Evolutionary conservation across 1,140 invertebrate species (phyloP).

Genomic region (Ectropis grisescens): DNA sequence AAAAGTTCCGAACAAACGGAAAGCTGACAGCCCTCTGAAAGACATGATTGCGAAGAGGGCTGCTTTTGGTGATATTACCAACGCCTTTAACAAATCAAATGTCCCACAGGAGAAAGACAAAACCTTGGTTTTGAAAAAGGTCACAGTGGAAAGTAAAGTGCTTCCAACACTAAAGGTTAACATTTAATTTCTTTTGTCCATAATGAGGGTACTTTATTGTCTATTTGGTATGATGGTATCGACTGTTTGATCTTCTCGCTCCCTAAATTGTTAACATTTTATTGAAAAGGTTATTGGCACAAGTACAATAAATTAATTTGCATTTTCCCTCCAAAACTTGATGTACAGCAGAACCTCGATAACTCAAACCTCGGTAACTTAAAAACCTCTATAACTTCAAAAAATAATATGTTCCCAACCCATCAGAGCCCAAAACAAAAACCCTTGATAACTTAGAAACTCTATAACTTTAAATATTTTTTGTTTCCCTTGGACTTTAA

Average conservation of each 20-base stretch:
- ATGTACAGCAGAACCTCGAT: too few relatives aligned
- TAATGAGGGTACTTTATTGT: slow-evolving; percentile 24
- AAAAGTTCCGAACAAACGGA: slow-evolving; percentile 64
- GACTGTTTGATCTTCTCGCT: background rate
- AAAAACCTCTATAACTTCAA: too few relatives aligned
- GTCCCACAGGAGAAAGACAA: slow-evolving; percentile 46
- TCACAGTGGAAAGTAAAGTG: slow-evolving; percentile 66
- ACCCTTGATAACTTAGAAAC: too few relatives aligned
- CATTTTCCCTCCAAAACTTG: too few relatives aligned
- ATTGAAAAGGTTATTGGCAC: too few relatives aligned
- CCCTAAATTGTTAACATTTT: too few relatives aligned
- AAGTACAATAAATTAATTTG: too few relatives aligned
- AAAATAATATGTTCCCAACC: too few relatives aligned
- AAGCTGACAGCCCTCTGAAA: slow-evolving; percentile 72
- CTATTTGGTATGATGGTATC: background rate
- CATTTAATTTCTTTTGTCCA: slow-evolving; percentile 11
- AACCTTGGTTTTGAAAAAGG: slow-evolving; percentile 57
- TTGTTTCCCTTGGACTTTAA: too few relatives aligned
- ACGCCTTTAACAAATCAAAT: slow-evolving; percentile 69
- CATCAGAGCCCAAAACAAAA: too few relatives aligned
- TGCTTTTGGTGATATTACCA: slow-evolving; percentile 84
- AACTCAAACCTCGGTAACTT: too few relatives aligned
- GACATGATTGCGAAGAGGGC: slow-evolving; percentile 74
- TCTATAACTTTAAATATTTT: too few relatives aligned
- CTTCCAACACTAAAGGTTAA: slow-evolving; percentile 66